Base-by-base conservation (phyloP, 2,888 invertebrate genomes). In the Drosophila colorata region DNA sequence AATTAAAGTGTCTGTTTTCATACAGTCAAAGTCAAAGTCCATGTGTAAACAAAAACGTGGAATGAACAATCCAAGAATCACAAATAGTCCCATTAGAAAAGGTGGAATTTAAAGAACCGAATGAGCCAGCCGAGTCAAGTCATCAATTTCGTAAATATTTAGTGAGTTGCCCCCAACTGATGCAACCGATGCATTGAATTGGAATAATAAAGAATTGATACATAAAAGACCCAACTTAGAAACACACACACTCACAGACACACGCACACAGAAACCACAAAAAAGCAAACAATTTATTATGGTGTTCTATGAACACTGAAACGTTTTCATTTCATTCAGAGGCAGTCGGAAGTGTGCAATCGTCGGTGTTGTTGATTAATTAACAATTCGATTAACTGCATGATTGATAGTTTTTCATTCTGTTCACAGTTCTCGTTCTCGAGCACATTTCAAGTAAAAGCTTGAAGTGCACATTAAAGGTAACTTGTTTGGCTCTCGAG, bases 381-480 rank as follows among this genome's bases (percentile, higher is more conserved):
- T 75, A 78, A 73, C 68, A 68, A 65, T 61, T 73, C 74, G 78
- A 77, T 77, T 77, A 77, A 69, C 60, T 58, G 67, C 52, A 49
- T 78, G 74, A 78, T 78, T 78, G 67, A 70, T 70, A 74, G 74
- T 63, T 66, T 63, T 56, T 35, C 47, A 58, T 74, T 43, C 20
- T 33, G 20, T 33, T 35, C 46, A 18, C 41, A 57, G 23, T 35
- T 48, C 40, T 52, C 43, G n/a, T 48, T 63, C 51, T 2, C 25
- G 1, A 25, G 4, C 18, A 35, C 18, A 16, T 31, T 33, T 13
- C 4, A 52, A 40, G 40, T 40, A 18, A 25, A 40, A 8, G 16
- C 51, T 57, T 35, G 6, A 44, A 28, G 18, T 11, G 6, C 13
- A 40, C 56, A 35, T 64, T 28, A 28, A 52, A 51, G 65, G 67